Percentiles rank a stretch among this genome's conserved stretches.
Evolutionary conservation across 2,113 vertebrate species (phyloP).

Genomic region (Sinosuthora webbiana): DNA sequence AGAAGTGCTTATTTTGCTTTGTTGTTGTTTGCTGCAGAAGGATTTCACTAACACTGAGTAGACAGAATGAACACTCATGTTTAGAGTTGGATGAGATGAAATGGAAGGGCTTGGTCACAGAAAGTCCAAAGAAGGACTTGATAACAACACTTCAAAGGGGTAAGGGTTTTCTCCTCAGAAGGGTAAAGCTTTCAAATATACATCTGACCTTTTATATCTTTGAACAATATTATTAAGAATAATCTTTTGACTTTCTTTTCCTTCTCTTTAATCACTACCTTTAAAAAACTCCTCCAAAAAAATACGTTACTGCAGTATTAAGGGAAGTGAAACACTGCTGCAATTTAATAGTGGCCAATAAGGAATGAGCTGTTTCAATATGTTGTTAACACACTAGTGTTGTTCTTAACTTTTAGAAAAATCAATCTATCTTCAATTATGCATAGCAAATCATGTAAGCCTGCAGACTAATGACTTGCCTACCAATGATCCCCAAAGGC

Average conservation of each 20-base stretch:
- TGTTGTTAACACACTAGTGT: neutral
- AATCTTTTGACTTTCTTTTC: neutral
- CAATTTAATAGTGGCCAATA: neutral
- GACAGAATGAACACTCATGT: neutral
- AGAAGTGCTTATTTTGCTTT: neutral
- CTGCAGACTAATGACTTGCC: neutral
- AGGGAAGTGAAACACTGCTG: neutral
- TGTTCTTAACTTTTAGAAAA: neutral
- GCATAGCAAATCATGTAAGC: neutral
- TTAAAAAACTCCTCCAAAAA: neutral
- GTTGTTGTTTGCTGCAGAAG: neutral
- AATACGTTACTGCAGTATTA: neutral
- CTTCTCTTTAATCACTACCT: neutral
- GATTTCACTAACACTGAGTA: neutral
- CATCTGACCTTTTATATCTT: constrained; percentile 9
- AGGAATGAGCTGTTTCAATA: neutral
- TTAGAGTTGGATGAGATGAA: neutral
- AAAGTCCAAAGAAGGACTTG: neutral
- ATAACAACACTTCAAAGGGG: neutral
- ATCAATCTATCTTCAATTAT: neutral
- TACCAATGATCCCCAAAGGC: neutral
- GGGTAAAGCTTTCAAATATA: neutral
- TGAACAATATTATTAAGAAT: neutral
- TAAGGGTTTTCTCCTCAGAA: neutral
- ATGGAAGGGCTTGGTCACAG: neutral